Evolutionary conservation across 2,797 vertebrate genomes (phyloP), one percentile per base, ranked within the genome.

Genomic region (Rhinatrema bivittatum): DNA sequence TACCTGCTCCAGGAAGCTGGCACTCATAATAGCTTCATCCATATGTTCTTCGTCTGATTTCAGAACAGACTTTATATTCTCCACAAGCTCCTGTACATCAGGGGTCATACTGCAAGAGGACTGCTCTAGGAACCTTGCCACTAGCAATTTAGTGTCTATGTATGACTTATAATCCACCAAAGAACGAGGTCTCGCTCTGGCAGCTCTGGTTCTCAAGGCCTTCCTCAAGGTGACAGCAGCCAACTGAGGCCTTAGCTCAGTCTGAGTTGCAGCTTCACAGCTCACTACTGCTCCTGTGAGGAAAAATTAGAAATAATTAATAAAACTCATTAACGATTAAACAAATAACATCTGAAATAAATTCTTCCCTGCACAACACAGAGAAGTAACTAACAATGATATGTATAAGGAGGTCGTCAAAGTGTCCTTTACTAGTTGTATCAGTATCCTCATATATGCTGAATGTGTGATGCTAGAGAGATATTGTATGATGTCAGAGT

Each of bases 41-140:
- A 88, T 91, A 47, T 87, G 81, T 36, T 88, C 80, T 67, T 91
- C 82, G 4, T 91, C 90, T 0, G 87, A 87, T 60, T 83, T 87
- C 50, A 94, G 64, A 15, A 92, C 76, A 2, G 68, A 79, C 10
- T 88, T 85, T 29, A 82, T 92, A 50, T 76, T 87, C 60, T 92
- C 85, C 28, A 91, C 79, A n/a, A 91, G 66, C 44, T 89, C 72
- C 1, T 74, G 73, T 36, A 91, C 66, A 53, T 91, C 89, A 0
- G 85, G 81, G 7, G 68, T 70, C 72, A 88, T 71, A 8, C 61
- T 79, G 62, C 80, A 76, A 5, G 82, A 79, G 0, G 84, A 75
- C 46, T 89, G 86, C 52, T 90, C 78, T 31, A 90, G 69, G 61
- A 90, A 87, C 17, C 65, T 77, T 0, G 68, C 68, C 64, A 89